A percentile compares a stretch with the other conserved stretches of the same genome.
These are phyloP conservation scores for Notiomystis cincta DNA, from an alignment of 2,113 vertebrate genomes.

Conservation along the genomic window DNA sequence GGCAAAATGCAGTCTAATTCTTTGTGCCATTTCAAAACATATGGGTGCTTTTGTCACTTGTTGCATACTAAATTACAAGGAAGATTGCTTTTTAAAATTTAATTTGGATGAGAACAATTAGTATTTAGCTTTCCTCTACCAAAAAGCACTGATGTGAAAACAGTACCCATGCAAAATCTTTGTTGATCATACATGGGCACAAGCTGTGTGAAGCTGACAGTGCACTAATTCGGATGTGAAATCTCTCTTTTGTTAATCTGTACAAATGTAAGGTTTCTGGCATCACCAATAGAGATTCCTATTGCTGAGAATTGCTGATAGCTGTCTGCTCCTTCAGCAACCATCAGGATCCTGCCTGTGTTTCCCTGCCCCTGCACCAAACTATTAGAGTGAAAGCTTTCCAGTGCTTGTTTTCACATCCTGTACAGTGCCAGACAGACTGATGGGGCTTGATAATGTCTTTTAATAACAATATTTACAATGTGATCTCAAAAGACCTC, in stretches of 20 bases:
- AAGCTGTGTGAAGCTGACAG: not conserved
- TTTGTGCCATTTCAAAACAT: not conserved
- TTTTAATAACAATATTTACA: not conserved
- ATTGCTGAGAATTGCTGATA: not conserved
- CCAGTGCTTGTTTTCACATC: conserved; percentile 2
- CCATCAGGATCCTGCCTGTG: not conserved
- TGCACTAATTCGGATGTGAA: conserved; percentile 10
- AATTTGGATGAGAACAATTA: not conserved
- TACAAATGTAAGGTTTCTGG: not conserved
- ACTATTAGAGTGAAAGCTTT: not conserved
- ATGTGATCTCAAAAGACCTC: not conserved
- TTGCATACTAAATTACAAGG: not conserved
- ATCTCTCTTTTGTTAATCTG: not conserved
- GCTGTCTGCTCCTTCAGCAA: not conserved
- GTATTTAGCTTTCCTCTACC: not conserved
- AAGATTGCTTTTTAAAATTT: not conserved
- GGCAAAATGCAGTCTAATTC: not conserved
- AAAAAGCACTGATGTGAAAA: not conserved
- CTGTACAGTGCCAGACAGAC: not conserved
- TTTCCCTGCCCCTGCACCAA: not conserved
- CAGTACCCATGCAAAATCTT: not conserved
- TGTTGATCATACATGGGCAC: not conserved
- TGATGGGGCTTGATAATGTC: not conserved
- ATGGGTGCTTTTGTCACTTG: not conserved
- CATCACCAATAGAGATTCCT: not conserved